These are phyloP conservation scores for Myiagra hebetior DNA, from an alignment of 2,113 vertebrate genomes.

Conservation along the genomic window DNA sequence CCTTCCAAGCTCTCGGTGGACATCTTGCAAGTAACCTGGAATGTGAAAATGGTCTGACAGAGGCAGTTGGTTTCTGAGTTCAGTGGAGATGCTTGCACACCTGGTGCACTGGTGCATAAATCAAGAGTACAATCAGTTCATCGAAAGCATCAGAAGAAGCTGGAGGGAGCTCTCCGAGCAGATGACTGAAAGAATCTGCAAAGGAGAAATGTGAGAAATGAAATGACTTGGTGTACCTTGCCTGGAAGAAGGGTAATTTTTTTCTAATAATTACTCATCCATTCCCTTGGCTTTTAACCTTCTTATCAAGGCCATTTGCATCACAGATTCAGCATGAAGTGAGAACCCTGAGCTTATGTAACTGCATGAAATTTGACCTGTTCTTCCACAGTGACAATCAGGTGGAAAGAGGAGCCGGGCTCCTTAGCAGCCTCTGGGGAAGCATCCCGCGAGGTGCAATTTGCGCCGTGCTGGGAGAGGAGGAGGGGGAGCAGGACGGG, in stretches of 20 bases:
- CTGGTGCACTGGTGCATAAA: not conserved
- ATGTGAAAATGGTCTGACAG: not conserved
- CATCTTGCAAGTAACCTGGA: not conserved
- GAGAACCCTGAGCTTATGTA: not conserved
- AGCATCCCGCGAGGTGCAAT: not conserved
- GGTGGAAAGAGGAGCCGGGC: not conserved
- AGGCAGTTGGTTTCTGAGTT: not conserved
- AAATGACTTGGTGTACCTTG: not conserved
- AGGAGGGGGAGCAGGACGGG: not conserved
- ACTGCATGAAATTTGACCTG: not conserved
- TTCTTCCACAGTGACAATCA: not conserved
- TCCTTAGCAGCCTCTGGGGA: not conserved
- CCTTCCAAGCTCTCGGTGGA: not conserved
- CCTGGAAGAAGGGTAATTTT: not conserved
- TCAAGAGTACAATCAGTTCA: not conserved
- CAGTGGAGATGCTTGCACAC: not conserved
- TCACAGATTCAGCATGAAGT: not conserved
- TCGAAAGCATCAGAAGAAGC: not conserved
- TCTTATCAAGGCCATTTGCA: not conserved
- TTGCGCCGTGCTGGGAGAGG: not conserved
- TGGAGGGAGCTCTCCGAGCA: fast-evolving
- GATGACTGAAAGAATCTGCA: not conserved
- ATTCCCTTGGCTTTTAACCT: not conserved
- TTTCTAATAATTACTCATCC: not conserved
- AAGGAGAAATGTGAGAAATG: not conserved